Evolutionary conservation across 2,113 vertebrate genomes (phyloP).

Genomic region (Myrmecophaga tridactyla): DNA sequence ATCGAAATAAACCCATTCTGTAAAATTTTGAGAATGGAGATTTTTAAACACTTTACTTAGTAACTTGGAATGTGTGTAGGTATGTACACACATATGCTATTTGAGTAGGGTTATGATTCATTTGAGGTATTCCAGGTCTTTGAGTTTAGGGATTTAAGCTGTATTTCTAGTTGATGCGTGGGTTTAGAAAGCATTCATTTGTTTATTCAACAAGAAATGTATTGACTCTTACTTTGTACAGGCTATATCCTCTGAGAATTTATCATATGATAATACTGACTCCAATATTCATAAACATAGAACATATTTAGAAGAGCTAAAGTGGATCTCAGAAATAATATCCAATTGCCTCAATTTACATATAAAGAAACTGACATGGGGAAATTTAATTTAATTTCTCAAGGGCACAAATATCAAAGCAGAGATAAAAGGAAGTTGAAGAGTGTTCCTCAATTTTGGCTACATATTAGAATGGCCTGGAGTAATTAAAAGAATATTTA

Average conservation of each 20-base stretch:
- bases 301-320: neutral
- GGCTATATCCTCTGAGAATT: neutral
- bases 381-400: conserved; percentile 5
- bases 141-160: neutral
- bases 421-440: neutral
- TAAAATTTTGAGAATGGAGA: neutral
- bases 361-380: neutral
- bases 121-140: neutral
- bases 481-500: neutral
- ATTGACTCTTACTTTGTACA: neutral
- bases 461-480: neutral
- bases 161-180: neutral
- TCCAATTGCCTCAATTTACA: neutral
- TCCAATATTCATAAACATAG: neutral
- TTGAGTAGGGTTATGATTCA: neutral
- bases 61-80: neutral
- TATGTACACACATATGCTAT: neutral
- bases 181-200: neutral
- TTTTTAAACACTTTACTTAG: neutral
- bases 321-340: neutral
- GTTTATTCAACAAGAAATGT: conserved; percentile 44
- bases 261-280: neutral
- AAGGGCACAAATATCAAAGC: neutral
- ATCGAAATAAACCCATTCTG: neutral
- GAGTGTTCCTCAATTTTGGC: neutral